Conservation (phyloP, 2,888 invertebrate genomes). For the Eupithecia subfuscata region DNA sequence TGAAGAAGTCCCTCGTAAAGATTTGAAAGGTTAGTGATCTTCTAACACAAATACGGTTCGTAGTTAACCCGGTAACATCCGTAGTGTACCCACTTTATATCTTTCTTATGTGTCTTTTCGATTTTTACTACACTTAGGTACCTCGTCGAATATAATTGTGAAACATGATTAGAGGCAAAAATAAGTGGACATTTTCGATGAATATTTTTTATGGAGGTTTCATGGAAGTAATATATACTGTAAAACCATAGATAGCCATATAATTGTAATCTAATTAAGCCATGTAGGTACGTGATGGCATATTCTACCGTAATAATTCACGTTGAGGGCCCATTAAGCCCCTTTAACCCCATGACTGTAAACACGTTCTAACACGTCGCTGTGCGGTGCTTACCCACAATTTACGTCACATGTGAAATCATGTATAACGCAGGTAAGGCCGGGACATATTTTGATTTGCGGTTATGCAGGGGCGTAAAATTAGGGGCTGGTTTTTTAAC, state of each 20-base stretch:
- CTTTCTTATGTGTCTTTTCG: too few relatives aligned
- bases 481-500: not conserved
- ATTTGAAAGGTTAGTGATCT: too few relatives aligned
- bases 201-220: not conserved
- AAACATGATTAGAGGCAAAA: too few relatives aligned
- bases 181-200: too few relatives aligned
- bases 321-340: slow-evolving; percentile 28
- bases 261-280: slow-evolving; percentile 17
- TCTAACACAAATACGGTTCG: too few relatives aligned
- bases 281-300: slow-evolving; percentile 4
- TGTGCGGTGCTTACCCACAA: slow-evolving; percentile 29
- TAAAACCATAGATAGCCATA: not conserved
- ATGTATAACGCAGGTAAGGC: not conserved
- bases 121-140: too few relatives aligned
- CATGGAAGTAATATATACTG: not conserved
- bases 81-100: too few relatives aligned
- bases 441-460: not conserved
- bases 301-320: slow-evolving; percentile 23
- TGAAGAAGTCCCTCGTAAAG: too few relatives aligned
- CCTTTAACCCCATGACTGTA: slow-evolving; percentile 23
- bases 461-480: not conserved
- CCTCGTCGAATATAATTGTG: too few relatives aligned
- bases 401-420: slow-evolving; percentile 20
- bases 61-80: too few relatives aligned
- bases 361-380: slow-evolving; percentile 28